Percentiles rank a stretch among this genome's conserved stretches.
Evolutionary conservation across 2,888 invertebrate genomes (phyloP).

Genomic region (Xanthia icteritia): DNA sequence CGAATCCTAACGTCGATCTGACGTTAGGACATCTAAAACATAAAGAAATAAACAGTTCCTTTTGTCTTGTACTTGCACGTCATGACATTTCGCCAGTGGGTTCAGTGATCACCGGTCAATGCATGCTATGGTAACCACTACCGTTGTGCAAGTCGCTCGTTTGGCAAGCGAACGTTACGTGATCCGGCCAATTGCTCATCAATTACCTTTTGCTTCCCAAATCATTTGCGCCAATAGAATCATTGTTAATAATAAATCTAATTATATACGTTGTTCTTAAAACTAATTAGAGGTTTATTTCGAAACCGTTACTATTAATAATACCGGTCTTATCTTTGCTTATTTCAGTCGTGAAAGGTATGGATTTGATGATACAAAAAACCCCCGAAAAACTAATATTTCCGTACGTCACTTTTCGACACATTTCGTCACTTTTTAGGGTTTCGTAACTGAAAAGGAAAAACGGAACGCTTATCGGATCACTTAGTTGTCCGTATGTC

Average conservation of each 20-base stretch:
- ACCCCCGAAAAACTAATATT: background rate
- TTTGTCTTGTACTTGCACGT: slow-evolving; percentile 11
- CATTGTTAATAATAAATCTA: slow-evolving; percentile 36
- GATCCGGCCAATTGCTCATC: slow-evolving; percentile 69
- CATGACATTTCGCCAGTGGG: slow-evolving; percentile 41
- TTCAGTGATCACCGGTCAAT: slow-evolving; percentile 53
- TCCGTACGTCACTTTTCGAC: background rate
- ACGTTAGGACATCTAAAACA: background rate
- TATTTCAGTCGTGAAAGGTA: background rate
- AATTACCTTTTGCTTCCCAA: slow-evolving; percentile 68
- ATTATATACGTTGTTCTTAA: slow-evolving; percentile 40
- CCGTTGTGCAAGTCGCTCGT: slow-evolving; percentile 66
- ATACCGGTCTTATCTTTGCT: background rate
- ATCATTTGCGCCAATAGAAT: slow-evolving; percentile 52
- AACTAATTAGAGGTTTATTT: slow-evolving; percentile 22
- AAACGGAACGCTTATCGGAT: too few relatives aligned
- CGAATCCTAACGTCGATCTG: background rate
- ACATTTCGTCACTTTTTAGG: background rate
- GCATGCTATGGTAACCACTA: slow-evolving; percentile 54
- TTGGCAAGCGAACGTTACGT: slow-evolving; percentile 70
- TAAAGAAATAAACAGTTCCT: background rate
- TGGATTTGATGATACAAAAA: background rate
- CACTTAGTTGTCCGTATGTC: too few relatives aligned
- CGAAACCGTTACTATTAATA: slow-evolving; percentile 23
- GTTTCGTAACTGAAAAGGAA: too few relatives aligned